These are phyloP conservation scores for Acridotheres tristis DNA, from an alignment of 2,797 vertebrate species.

Conservation along the genomic window DNA sequence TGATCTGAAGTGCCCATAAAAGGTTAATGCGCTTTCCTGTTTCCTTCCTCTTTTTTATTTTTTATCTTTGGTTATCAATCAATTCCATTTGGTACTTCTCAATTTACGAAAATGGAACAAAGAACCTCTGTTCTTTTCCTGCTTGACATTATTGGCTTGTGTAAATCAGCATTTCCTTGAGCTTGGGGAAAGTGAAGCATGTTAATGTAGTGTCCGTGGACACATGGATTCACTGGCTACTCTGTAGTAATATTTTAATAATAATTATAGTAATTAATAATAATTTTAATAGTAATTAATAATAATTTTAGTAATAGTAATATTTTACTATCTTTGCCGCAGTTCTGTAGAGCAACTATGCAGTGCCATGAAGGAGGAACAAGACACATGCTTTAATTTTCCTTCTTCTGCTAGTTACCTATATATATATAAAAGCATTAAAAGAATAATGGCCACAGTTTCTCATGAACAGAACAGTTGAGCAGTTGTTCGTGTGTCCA, in stretches of 20 bases:
- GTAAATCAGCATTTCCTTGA: background rate
- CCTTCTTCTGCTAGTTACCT: background rate
- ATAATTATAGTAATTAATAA: no score
- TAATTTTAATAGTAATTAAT: no score
- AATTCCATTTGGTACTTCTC: background rate
- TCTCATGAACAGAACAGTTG: background rate
- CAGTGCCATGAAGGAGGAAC: background rate
- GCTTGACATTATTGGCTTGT: background rate
- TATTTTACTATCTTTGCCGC: background rate
- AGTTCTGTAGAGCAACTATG: background rate
- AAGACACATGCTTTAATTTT: background rate
- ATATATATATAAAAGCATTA: background rate
- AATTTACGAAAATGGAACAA: background rate
- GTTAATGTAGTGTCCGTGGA: rapidly evolving
- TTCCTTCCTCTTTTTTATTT: background rate
- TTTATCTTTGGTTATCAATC: background rate
- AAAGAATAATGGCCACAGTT: background rate
- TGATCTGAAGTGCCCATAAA: background rate
- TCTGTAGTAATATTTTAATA: background rate
- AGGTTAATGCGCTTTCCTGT: background rate
- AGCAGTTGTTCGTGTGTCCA: background rate
- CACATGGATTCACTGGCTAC: background rate
- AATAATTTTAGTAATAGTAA: background rate
- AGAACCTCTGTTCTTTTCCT: background rate
- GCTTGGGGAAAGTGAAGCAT: background rate